Evolutionary conservation across 2,888 invertebrate genomes (phyloP).

Genomic region (Xylophagus ater): DNA sequence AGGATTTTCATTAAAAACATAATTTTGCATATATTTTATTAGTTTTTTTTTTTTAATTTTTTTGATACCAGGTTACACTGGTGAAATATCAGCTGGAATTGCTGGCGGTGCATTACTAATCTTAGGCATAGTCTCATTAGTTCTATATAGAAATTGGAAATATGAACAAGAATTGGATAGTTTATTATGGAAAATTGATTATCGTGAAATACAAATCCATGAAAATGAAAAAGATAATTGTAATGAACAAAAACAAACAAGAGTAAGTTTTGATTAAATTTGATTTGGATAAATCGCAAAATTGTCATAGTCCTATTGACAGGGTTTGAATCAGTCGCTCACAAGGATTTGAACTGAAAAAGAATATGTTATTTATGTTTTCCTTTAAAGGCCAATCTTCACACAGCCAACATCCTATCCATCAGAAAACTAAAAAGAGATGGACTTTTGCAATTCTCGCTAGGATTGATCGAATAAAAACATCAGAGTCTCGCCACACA

Average conservation of each 20-base stretch:
- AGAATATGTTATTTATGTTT: too few species aligned
- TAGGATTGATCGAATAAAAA: too few species aligned
- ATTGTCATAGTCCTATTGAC: too few species aligned
- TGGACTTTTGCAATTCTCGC: too few species aligned
- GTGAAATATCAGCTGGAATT: conserved; percentile 67
- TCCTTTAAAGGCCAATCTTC: too few species aligned
- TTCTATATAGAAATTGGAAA: conserved; percentile 80
- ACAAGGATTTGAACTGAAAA: too few species aligned
- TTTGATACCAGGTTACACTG: conserved; percentile 55
- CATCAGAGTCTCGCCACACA: too few species aligned
- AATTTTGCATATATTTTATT: background rate
- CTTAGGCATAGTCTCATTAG: conserved; percentile 58
- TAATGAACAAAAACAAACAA: conserved; percentile 33
- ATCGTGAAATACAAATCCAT: conserved; percentile 70
- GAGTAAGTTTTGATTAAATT: conserved; percentile 23
- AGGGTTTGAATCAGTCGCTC: too few species aligned
- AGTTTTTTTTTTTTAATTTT: background rate
- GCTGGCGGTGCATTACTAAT: conserved; percentile 64
- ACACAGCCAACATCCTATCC: too few species aligned
- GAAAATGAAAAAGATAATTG: conserved; percentile 43
- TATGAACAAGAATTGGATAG: conserved; percentile 91
- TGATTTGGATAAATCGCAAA: background rate
- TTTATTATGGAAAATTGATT: conserved; percentile 88
- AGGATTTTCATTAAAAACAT: too few species aligned
- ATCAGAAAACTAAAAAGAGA: too few species aligned